Conservation (phyloP, 1,140 invertebrate species). For the Babylonia areolata region DNA sequence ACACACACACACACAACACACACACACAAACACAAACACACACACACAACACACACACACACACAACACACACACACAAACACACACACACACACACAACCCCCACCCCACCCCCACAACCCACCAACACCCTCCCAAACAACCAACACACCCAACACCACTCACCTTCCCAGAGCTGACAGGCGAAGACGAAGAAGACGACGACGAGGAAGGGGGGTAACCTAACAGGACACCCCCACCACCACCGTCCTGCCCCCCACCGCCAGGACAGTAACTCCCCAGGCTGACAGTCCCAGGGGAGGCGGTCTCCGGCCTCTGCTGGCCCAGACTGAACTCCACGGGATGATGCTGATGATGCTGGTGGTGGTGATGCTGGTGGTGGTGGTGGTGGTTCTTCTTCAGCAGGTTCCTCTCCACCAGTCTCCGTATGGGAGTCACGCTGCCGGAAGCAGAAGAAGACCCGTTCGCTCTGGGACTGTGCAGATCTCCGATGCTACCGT, state of each 20-base stretch:
- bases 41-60: background rate
- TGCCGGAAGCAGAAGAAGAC: background rate
- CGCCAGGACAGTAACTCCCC: slow-evolving; percentile 14
- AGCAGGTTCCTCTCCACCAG: slow-evolving; percentile 48
- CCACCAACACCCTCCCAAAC: background rate
- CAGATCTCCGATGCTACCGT: slow-evolving; percentile 14
- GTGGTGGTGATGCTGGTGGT: background rate
- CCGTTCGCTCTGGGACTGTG: background rate
- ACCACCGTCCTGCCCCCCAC: background rate
- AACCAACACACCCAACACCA: background rate
- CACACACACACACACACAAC: background rate
- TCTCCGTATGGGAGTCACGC: slow-evolving; percentile 42
- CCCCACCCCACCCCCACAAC: background rate
- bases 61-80: background rate
- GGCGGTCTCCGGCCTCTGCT: slow-evolving; percentile 8
- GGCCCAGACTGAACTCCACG: background rate
- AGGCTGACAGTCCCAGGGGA: slow-evolving; percentile 28
- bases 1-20: background rate
- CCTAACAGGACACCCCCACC: background rate
- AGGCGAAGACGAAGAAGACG: slow-evolving; percentile 25
- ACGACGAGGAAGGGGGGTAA: background rate
- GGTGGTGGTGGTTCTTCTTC: slow-evolving; percentile 35
- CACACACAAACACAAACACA: background rate
- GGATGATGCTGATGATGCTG: slow-evolving; percentile 31
- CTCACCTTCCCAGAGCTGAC: slow-evolving; percentile 27